These are phyloP conservation scores for Carlito syrichta DNA, from an alignment of 2,113 vertebrate genomes.

Conservation along the genomic window DNA sequence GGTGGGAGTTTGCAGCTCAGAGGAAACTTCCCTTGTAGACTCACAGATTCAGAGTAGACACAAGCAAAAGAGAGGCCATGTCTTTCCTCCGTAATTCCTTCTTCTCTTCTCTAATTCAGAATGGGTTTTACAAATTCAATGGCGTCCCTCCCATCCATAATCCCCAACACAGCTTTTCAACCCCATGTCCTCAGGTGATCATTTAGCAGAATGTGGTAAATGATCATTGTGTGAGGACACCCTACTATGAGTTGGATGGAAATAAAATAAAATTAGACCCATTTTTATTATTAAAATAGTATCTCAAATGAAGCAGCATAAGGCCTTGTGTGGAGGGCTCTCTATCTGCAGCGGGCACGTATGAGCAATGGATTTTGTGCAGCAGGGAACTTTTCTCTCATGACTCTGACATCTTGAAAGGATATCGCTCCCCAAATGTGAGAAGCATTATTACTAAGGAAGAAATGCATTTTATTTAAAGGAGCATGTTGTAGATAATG, in stretches of 20 bases:
- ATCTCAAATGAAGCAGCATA: background rate
- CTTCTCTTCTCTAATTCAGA: background rate
- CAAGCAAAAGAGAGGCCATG: background rate
- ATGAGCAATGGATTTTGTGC: background rate
- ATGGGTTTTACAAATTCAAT: background rate
- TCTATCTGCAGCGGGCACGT: background rate
- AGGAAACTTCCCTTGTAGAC: background rate
- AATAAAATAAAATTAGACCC: background rate
- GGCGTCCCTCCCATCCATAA: background rate
- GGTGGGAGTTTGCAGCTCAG: fast-evolving
- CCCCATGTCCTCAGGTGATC: background rate
- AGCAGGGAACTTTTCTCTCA: slow-evolving; percentile 25
- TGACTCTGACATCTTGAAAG: slow-evolving; percentile 26
- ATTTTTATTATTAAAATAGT: background rate
- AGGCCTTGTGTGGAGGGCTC: background rate
- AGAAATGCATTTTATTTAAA: slow-evolving; percentile 39
- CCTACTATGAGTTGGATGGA: background rate
- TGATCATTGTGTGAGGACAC: background rate
- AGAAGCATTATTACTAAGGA: slow-evolving; percentile 21
- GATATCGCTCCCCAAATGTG: slow-evolving; percentile 1
- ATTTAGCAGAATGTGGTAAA: slow-evolving; percentile 6
- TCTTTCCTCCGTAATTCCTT: background rate
- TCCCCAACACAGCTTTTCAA: background rate
- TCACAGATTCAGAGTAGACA: background rate
- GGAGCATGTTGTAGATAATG: background rate